Base-by-base conservation (phyloP, 2,797 vertebrate genomes). In the Lindbergichthys nudifrons region DNA sequence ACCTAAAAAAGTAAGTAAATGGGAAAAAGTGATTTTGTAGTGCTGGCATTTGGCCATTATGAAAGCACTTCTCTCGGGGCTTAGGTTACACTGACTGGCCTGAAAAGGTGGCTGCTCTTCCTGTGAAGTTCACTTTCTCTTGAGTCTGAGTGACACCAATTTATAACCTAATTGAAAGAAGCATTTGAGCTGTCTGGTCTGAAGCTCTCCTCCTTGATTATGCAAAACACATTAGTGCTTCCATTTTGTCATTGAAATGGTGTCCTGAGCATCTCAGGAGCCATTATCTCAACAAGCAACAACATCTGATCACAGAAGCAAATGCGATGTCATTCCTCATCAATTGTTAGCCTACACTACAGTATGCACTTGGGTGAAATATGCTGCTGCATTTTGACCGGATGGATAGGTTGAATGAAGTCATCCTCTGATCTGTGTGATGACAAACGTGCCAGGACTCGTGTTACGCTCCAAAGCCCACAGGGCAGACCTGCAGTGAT, bases 401-500 rank as follows among this genome's bases (percentile, higher is more conserved):
- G 3, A 65, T 47, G 32, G 54, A 39, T 32, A 14, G 54, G 30
- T 26, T 65, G 18, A 64, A 26, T 41, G 57, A 46, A 32, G 26
- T 3, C 5, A 56, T 46, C 23, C 58, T 36, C 15, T 46, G 63
- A 46, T 57, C 3, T 39, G 62, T 51, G 59, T 39, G 41, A 32
- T 16, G 36, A 32, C 58, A 59, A 82, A 86, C 68, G 82, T 13
- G 46, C 41, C 21, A 18, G 46, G 45, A 70, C 84, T 66, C 65
- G 65, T 57, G 19, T 50, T 58, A 62, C 4, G 56, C 46, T 47
- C 23, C 46, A 48, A 53, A 65, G 23, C 58, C 64, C 78, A 60
- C 61, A 51, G 54, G 68, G 75, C 68, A 77, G 70, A 83, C 75
- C 75, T 80, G 65, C 23, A 41, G 70, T 66, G 70, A 86, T 86